Percentiles rank a stretch among this genome's conserved stretches.
These are phyloP conservation scores for Gallirallus australis DNA, from an alignment of 2,797 vertebrate genomes.

Conservation along the genomic window DNA sequence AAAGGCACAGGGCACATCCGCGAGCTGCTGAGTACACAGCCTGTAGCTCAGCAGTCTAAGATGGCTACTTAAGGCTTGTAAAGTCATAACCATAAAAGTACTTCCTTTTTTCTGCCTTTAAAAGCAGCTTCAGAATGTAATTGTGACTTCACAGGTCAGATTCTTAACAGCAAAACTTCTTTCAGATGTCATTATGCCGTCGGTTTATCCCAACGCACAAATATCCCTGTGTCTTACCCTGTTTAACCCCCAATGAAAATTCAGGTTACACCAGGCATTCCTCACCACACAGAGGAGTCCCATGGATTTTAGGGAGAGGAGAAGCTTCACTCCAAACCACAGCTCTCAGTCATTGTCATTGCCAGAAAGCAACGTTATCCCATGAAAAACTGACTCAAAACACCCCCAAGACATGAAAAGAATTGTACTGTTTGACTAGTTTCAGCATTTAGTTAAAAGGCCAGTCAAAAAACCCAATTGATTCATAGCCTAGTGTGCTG, in stretches of 20 bases:
- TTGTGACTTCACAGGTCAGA: accelerated
- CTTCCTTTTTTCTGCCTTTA: background rate
- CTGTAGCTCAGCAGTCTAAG: background rate
- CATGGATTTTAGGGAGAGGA: background rate
- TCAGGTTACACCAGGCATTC: background rate
- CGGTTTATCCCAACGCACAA: background rate
- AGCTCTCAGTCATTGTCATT: background rate
- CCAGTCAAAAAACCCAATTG: background rate
- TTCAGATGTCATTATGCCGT: background rate
- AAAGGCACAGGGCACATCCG: accelerated
- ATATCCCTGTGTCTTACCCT: background rate
- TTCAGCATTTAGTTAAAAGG: background rate
- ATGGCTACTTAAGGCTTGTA: background rate
- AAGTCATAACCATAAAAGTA: background rate
- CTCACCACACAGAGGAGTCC: background rate
- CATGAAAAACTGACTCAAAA: background rate
- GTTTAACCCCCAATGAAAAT: background rate
- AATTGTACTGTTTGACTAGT: background rate
- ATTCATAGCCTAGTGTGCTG: background rate
- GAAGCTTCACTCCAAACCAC: background rate
- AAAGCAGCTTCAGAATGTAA: background rate
- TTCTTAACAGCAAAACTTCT: background rate
- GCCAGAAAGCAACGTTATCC: background rate
- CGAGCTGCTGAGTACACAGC: background rate
- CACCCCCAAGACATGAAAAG: background rate